Percentiles rank a stretch among this genome's conserved stretches.
Conservation (phyloP, 2,888 invertebrate genomes). For the Minunthozetes semirufus region DNA sequence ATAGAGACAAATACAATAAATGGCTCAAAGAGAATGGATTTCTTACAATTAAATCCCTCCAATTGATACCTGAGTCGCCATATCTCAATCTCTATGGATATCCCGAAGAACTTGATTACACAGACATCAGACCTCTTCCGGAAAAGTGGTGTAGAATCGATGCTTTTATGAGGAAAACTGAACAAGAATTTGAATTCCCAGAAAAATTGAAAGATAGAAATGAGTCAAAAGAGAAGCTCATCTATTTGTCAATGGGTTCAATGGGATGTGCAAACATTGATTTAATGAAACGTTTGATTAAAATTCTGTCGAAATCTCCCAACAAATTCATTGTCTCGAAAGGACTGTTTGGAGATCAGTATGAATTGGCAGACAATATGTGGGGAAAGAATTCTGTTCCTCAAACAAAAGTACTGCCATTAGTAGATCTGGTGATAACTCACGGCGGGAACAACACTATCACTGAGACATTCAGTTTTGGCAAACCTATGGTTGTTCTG, state of each 20-base stretch:
- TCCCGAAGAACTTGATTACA: neutral
- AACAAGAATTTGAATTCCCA: neutral
- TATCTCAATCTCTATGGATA: neutral
- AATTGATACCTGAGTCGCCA: neutral
- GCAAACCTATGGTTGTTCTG: constrained; percentile 18
- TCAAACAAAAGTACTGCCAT: neutral
- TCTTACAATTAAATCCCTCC: neutral
- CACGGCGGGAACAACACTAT: constrained; percentile 16
- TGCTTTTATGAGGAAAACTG: neutral
- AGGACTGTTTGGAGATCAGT: neutral
- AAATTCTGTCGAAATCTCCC: constrained; percentile 23
- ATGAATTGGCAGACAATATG: constrained; percentile 22
- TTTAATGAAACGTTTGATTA: constrained; percentile 24
- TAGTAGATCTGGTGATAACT: neutral
- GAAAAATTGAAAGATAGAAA: neutral
- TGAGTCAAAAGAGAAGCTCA: neutral
- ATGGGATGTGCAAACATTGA: neutral
- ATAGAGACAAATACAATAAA: neutral
- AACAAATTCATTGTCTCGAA: constrained; percentile 23
- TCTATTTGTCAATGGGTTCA: constrained; percentile 31
- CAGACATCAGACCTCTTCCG: neutral
- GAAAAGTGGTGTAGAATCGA: neutral
- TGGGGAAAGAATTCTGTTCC: neutral
- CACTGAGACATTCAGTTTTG: constrained; percentile 2
- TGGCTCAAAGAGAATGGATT: neutral